A percentile compares a stretch with the other conserved stretches of the same genome.
Evolutionary conservation across 2,113 vertebrate genomes (phyloP).

Genomic region (Tragelaphus strepsiceros): DNA sequence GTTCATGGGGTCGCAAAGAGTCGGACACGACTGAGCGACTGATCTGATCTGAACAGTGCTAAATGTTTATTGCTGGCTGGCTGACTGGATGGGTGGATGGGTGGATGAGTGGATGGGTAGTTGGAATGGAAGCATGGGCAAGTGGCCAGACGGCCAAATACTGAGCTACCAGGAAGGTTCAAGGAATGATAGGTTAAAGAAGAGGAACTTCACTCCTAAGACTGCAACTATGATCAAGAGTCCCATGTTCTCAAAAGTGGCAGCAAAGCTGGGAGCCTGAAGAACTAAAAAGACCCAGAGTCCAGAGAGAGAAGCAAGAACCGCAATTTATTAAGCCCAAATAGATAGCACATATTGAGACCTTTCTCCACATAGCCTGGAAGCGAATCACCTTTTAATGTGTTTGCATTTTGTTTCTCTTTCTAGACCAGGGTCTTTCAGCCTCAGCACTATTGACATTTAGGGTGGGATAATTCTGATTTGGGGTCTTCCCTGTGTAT

Average conservation of each 20-base stretch:
- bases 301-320: background rate
- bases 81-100: background rate
- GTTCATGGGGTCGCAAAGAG: too few relatives aligned
- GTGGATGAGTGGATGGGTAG: background rate
- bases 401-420: background rate
- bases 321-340: fast-evolving
- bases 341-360: too few relatives aligned
- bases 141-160: background rate
- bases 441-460: background rate
- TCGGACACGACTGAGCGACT: too few relatives aligned
- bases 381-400: background rate
- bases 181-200: background rate
- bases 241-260: background rate
- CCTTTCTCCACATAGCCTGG: background rate
- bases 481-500: background rate
- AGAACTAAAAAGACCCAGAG: background rate
- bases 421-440: background rate
- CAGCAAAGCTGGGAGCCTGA: background rate
- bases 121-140: background rate
- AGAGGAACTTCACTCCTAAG: background rate
- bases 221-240: background rate
- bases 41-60: too few relatives aligned
- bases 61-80: background rate
- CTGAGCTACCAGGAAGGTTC: background rate
- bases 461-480: background rate